Evolutionary conservation across 2,113 vertebrate species (phyloP), one percentile per base, ranked within the genome.

Genomic region (Papio anubis): DNA sequence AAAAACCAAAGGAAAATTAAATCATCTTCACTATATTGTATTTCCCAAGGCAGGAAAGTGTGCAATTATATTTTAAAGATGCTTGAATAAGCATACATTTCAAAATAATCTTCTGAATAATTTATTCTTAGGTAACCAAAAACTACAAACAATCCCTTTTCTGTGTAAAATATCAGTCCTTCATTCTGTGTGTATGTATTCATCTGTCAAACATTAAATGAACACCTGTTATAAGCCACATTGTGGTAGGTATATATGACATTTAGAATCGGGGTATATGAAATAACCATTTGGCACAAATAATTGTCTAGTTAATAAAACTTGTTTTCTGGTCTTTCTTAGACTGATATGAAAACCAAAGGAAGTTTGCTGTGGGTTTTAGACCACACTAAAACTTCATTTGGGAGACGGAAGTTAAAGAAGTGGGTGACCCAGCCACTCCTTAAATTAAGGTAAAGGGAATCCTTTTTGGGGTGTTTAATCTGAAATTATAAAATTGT

Each of bases 341-440:
- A 99, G 99, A 99, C 99, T 82, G 99, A 99, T 96, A 98, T 98
- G 95, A 98, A 99, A 96, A 98, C 98, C 92, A 99, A 98, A 98
- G 99, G 99, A 93, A 99, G 99, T 98, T 98, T 99, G 30, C 95
- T 99, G 82, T 99, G 99, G 99, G 99, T 99, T 95, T 98, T 99
- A 98, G 99, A 99, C 98, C 99, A 99, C 97, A 99, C 99, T 25
- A 99, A 97, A 98, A 99, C 99, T 81, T 96, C 98, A 0, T 99
- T 99, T 99, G 99, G 99, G 32, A 99, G 98, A 97, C 98, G 99
- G 64, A 98, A 99, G 94, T 97, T 99, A 97, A 99, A 99, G 98
- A 99, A 99, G 93, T 99, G 99, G 99, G 99, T 99, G 96, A 99
- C 98, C 50, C 99, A 99, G 80, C 99, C 99, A 1, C 99, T 99